These are phyloP conservation scores for Merluccius polli DNA, from an alignment of 2,797 vertebrate genomes.

Conservation along the genomic window DNA sequence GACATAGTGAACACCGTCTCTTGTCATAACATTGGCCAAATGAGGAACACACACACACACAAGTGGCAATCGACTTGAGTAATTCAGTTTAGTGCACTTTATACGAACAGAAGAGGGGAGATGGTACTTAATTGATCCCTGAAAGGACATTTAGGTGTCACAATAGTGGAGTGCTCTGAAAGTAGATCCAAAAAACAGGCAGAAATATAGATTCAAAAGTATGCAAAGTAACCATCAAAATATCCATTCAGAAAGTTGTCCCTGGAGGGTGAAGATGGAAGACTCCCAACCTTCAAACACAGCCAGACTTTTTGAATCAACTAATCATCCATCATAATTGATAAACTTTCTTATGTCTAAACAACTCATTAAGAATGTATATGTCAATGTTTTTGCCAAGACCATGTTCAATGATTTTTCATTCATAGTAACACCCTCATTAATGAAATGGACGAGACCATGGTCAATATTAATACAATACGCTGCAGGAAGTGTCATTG, in stretches of 20 bases:
- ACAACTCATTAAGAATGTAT: neutral
- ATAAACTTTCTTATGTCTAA: neutral
- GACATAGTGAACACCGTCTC: neutral
- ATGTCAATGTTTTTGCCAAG: neutral
- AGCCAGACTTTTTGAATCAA: neutral
- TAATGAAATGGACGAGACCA: neutral
- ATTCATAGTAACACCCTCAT: neutral
- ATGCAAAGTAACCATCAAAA: neutral
- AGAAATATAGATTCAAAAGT: neutral
- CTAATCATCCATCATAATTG: neutral
- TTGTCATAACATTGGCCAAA: neutral
- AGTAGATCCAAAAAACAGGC: neutral
- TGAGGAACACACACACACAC: no score
- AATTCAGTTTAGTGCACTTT: neutral
- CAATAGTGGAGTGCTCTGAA: neutral
- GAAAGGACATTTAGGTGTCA: neutral
- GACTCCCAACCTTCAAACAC: neutral
- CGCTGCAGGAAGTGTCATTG: neutral
- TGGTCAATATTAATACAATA: neutral
- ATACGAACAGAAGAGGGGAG: neutral
- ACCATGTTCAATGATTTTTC: neutral
- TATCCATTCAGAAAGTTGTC: neutral
- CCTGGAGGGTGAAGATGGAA: neutral
- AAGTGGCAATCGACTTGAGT: neutral
- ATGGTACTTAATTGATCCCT: neutral